These are phyloP conservation scores for Luidia sarsii DNA, from an alignment of 53 echinoderm and acorn worm species.

Conservation along the genomic window DNA sequence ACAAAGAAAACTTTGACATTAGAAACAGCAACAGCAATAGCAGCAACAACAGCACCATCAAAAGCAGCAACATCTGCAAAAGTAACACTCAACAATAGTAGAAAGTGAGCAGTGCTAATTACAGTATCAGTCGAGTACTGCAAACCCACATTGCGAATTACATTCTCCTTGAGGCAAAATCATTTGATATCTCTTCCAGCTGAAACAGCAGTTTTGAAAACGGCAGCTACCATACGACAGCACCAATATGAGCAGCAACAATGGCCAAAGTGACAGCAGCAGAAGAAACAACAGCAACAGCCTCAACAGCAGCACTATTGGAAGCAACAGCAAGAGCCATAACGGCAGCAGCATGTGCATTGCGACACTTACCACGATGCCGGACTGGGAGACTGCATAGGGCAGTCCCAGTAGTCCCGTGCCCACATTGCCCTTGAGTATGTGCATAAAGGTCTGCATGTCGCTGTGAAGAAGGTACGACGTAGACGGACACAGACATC, in stretches of 20 bases:
- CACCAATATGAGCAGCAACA: neutral
- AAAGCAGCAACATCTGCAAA: too few relatives aligned
- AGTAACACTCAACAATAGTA: too few relatives aligned
- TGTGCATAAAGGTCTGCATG: conserved; percentile 82
- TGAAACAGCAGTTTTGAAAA: neutral
- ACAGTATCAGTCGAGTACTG: too few relatives aligned
- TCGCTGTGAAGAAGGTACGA: conserved; percentile 49
- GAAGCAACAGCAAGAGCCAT: neutral
- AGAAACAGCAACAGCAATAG: too few relatives aligned
- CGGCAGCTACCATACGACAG: neutral
- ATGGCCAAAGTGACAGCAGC: too few relatives aligned
- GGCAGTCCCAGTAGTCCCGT: conserved; percentile 94
- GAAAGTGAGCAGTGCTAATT: too few relatives aligned
- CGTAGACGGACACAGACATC: neutral
- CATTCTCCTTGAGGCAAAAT: too few relatives aligned
- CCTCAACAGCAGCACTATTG: too few relatives aligned
- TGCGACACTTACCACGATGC: conserved; percentile 91
- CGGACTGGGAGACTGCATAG: conserved; percentile 75
- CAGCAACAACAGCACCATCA: too few relatives aligned
- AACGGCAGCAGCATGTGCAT: neutral
- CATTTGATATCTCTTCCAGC: too few relatives aligned
- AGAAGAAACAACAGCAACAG: neutral
- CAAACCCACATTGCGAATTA: too few relatives aligned
- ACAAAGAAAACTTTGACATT: too few relatives aligned
- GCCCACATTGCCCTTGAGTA: conserved; percentile 92